Percentiles rank a stretch among this genome's conserved stretches.
phyloP scores from a whole-genome alignment of 2,797 vertebrate genomes.

The Lemur catta region DNA sequence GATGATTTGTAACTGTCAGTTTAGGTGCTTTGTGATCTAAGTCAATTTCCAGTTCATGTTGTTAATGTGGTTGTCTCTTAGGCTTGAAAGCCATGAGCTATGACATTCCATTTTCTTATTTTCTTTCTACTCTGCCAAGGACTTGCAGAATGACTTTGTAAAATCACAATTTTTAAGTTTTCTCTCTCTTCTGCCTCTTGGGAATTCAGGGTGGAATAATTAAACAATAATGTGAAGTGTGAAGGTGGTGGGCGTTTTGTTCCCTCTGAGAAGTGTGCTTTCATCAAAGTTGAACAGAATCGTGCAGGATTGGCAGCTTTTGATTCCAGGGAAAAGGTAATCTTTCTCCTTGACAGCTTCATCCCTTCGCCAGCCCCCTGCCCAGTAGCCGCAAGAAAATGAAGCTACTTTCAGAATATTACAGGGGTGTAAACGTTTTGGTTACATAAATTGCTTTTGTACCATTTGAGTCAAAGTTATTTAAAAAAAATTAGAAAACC shows the following conservation, averaged over 20 bases:
- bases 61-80: neutral
- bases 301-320: constrained; percentile 19
- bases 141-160: neutral
- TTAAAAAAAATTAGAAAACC: neutral
- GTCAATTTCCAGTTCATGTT: neutral
- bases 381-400: neutral
- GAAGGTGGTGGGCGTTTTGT: constrained; percentile 47
- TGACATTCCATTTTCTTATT: neutral
- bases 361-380: neutral
- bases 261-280: constrained; percentile 13
- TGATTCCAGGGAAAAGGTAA: neutral
- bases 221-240: constrained; percentile 48
- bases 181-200: neutral
- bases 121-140: neutral
- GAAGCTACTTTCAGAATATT: no score
- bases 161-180: neutral
- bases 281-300: neutral
- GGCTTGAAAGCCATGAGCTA: neutral
- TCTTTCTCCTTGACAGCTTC: neutral
- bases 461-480: no score
- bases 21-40: neutral
- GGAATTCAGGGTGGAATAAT: constrained; percentile 58
- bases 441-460: no score
- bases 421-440: no score
- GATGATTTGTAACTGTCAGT: neutral